Evolutionary conservation across 2,113 vertebrate genomes (phyloP).

Genomic region (Silurus asotus): DNA sequence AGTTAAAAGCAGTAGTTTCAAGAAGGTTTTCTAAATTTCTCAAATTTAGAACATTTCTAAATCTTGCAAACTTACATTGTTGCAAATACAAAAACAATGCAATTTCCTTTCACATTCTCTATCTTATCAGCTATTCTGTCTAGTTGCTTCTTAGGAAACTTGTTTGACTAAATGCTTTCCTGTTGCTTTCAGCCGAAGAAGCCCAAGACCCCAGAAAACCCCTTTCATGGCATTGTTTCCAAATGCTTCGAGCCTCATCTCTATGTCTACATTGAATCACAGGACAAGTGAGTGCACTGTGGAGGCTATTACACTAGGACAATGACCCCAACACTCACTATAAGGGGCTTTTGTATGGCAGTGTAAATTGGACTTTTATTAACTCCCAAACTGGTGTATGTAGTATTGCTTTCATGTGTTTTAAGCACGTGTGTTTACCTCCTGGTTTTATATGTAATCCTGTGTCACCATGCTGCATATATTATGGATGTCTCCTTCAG

Average conservation of each 20-base stretch:
- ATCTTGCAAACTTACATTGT: not conserved
- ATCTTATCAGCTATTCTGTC: slow-evolving; percentile 1
- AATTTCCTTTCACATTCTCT: slow-evolving; percentile 39
- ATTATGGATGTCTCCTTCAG: slow-evolving; percentile 16
- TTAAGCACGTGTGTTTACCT: not conserved
- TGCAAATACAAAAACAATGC: slow-evolving; percentile 24
- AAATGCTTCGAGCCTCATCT: slow-evolving; percentile 99
- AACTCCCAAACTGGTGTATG: not conserved
- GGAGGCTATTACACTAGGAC: slow-evolving; percentile 26
- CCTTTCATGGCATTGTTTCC: slow-evolving; percentile 96
- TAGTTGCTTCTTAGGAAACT: slow-evolving; percentile 1
- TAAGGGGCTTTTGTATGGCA: not conserved
- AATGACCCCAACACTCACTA: not conserved
- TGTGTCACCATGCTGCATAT: not conserved
- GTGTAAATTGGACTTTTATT: slow-evolving; percentile 31
- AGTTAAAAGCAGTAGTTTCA: not conserved
- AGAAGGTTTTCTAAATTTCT: not conserved
- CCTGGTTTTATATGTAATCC: slow-evolving; percentile 40
- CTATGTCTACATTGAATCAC: slow-evolving; percentile 97
- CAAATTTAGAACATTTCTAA: not conserved
- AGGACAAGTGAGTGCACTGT: slow-evolving; percentile 90
- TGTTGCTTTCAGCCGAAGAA: slow-evolving; percentile 84
- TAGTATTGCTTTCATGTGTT: not conserved
- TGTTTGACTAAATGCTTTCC: slow-evolving; percentile 53
- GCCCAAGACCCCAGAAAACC: slow-evolving; percentile 91